A percentile compares a stretch with the other conserved stretches of the same genome.
Conservation (phyloP, 2,797 vertebrate species). For the Anguilla anguilla region DNA sequence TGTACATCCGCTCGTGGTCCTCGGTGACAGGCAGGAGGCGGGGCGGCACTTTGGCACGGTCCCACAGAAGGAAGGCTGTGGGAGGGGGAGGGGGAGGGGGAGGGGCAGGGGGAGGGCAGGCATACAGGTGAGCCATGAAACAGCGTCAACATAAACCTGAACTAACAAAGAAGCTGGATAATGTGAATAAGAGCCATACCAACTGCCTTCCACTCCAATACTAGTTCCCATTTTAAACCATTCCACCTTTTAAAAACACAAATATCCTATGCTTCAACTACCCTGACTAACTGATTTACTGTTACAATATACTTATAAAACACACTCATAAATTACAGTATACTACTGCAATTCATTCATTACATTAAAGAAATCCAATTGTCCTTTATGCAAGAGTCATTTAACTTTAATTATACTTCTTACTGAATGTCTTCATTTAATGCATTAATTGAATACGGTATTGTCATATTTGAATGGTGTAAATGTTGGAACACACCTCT, state of each 20-base stretch:
- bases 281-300: too few species aligned
- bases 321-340: too few species aligned
- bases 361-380: background rate
- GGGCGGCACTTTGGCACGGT: slow-evolving; percentile 80
- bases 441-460: background rate
- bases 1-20: slow-evolving; percentile 88
- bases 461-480: background rate
- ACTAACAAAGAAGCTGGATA: background rate
- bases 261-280: too few species aligned
- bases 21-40: slow-evolving; percentile 76
- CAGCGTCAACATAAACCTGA: background rate
- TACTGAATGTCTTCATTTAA: background rate
- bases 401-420: background rate
- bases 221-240: background rate
- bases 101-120: background rate
- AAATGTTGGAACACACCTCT: background rate
- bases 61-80: slow-evolving; percentile 87
- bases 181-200: background rate
- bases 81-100: background rate
- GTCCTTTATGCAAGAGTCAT: background rate
- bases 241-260: background rate
- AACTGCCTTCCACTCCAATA: background rate
- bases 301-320: too few species aligned
- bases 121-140: background rate
- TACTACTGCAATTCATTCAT: too few species aligned